These are phyloP conservation scores for Pantelozetes paolii DNA, from an alignment of 2,888 invertebrate species.

Conservation along the genomic window DNA sequence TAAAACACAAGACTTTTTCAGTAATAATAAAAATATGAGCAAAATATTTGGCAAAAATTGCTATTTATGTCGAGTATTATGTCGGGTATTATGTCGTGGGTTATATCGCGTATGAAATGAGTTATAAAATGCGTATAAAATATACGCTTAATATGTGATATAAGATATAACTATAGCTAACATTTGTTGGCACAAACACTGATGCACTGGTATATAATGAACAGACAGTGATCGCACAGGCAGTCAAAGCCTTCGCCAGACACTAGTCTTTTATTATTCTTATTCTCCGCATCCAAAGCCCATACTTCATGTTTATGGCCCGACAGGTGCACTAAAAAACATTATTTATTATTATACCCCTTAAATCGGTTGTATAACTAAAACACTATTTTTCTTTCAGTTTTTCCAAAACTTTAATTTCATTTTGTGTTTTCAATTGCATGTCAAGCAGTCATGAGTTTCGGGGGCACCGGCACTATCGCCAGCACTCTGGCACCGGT, in stretches of 20 bases:
- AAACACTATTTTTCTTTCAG: not conserved
- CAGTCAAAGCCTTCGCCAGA: not conserved
- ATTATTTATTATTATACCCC: not conserved
- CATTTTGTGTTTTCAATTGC: not conserved
- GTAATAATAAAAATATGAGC: not conserved
- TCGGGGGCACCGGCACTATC: too few species aligned
- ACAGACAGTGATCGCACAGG: not conserved
- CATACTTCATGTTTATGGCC: slow-evolving; percentile 23
- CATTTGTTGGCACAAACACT: not conserved
- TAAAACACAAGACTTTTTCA: not conserved
- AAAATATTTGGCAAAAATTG: not conserved
- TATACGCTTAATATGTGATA: not conserved
- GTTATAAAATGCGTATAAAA: too few species aligned
- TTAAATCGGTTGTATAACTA: not conserved
- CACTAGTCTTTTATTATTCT: slow-evolving; percentile 13
- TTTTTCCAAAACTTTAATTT: not conserved
- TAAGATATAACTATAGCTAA: not conserved
- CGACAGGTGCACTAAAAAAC: slow-evolving; percentile 22
- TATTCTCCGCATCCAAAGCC: not conserved
- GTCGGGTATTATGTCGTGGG: too few species aligned
- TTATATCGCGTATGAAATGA: too few species aligned
- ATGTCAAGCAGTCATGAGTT: not conserved
- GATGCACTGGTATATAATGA: not conserved
- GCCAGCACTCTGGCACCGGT: too few species aligned
- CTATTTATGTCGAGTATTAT: not conserved